Evolutionary conservation across 30 jellyfish, hydroid and myxozoan species (phyloP).

Genomic region (Cassiopea xamachana): DNA sequence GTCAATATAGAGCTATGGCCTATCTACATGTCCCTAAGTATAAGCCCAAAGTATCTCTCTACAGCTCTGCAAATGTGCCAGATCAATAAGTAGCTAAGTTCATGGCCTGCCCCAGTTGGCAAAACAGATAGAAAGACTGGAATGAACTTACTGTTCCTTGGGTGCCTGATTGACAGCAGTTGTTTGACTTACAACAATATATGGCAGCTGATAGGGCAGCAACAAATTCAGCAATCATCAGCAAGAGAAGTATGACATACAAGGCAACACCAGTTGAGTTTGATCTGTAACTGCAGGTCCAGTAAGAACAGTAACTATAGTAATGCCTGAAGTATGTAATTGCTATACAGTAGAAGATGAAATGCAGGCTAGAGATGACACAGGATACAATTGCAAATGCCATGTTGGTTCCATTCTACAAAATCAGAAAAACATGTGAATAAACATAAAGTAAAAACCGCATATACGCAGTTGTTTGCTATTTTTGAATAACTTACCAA

Average conservation of each 20-base stretch:
- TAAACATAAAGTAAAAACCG: too few relatives aligned
- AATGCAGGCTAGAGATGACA: conserved; percentile 11
- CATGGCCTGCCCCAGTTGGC: too few relatives aligned
- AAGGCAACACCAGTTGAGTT: conserved; percentile 40
- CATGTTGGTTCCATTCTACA: conserved; percentile 30
- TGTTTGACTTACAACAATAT: conserved; percentile 43
- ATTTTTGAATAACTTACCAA: too few relatives aligned
- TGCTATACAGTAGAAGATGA: conserved; percentile 33
- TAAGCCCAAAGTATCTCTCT: too few relatives aligned
- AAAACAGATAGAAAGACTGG: too few relatives aligned
- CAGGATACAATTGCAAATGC: conserved; percentile 42
- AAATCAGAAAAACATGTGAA: neutral
- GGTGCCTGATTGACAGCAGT: conserved; percentile 10
- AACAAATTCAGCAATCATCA: conserved; percentile 54
- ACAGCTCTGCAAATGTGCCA: too few relatives aligned
- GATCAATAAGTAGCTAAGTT: too few relatives aligned
- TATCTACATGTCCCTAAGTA: too few relatives aligned
- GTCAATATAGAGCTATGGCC: too few relatives aligned
- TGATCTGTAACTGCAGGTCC: neutral
- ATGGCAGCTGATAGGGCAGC: conserved; percentile 52
- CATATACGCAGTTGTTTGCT: too few relatives aligned
- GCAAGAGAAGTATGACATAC: conserved; percentile 46
- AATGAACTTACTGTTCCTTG: neutral
- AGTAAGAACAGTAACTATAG: neutral
- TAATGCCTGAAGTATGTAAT: conserved; percentile 8